Evolutionary conservation across 1,140 invertebrate genomes (phyloP), one percentile per base, ranked within the genome.

Genomic region (Penaeus vannamei): DNA sequence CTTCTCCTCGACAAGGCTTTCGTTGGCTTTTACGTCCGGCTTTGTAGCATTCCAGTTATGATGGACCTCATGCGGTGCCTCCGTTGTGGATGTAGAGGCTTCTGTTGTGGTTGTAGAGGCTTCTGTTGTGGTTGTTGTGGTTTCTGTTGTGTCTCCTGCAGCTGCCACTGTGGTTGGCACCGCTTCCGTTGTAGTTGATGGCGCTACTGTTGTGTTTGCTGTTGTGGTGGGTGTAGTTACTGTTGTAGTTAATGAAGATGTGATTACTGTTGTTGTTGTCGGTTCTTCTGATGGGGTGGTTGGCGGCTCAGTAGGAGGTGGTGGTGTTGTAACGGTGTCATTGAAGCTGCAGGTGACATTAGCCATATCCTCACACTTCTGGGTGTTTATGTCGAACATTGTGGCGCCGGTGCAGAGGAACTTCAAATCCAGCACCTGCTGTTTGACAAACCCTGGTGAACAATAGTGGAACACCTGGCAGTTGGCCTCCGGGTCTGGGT

Each of bases 381-480:
- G 93, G 72, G 93, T 94, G 61, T 92, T 92, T 85, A 94, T 93
- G 91, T 95, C 94, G 87, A 95, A 95, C 32, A 92, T 92, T 7
- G 95, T 95, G 53, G 93, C 94, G 83, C 94, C 93, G 89, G 95
- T 94, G 91, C 95, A 95, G 4, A 95, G 94, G 91, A 95, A 95
- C 85, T 94, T 94, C 89, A 95, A 94, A 91, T 95, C 94, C 26
- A 95, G 92, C 36, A 95, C 93, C 89, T 95, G 94, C 86, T 93
- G 93, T 61, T 93, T 91, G 1, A 93, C 94, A 90, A 95, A 95
- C 7, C 94, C 95, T 36, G 93, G 93, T 5, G 94, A 94, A 91
- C 94, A 95, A 84, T 95, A 95, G 91, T 95, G 95, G 85, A 95
- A 95, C 53, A 95, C 91, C 82, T 94, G 93, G 90, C 94, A 95